A percentile compares a stretch with the other conserved stretches of the same genome.
phyloP scores from a whole-genome alignment of 2,888 invertebrate species.

The Ptychoptera albimana region DNA sequence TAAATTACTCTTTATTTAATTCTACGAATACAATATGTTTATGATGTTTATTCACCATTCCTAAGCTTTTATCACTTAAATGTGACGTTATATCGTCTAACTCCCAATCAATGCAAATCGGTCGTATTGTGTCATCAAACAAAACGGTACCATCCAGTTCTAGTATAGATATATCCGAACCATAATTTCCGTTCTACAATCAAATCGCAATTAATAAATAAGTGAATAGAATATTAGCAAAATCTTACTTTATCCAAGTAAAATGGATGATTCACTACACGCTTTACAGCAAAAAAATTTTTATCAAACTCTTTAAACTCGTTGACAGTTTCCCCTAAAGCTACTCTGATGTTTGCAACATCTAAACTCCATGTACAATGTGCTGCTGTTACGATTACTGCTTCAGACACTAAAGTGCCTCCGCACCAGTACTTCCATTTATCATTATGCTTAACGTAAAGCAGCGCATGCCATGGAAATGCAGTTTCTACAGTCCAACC shows the following conservation, averaged over 20 bases:
- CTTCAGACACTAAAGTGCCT: constrained; percentile 29
- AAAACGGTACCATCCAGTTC: constrained; percentile 23
- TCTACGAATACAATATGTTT: no score
- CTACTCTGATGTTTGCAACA: constrained; percentile 20
- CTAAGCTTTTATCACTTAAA: constrained; percentile 15
- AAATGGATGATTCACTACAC: constrained; percentile 22
- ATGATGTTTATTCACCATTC: constrained; percentile 12
- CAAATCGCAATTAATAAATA: no score
- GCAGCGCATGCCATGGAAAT: constrained; percentile 31
- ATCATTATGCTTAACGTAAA: constrained; percentile 24
- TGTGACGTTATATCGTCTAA: constrained; percentile 15
- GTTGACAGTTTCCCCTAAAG: constrained; percentile 17
- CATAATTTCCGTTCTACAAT: constrained; percentile 25
- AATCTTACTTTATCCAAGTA: constrained; percentile 25
- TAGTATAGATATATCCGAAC: constrained; percentile 32
- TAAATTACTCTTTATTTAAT: no score
- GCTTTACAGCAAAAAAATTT: constrained; percentile 18
- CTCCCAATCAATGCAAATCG: constrained; percentile 31
- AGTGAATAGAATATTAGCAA: neutral
- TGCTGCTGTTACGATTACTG: constrained; percentile 8
- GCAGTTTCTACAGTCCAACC: constrained; percentile 19
- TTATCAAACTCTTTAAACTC: constrained; percentile 16
- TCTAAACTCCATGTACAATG: constrained; percentile 23
- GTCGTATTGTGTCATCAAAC: constrained; percentile 23
- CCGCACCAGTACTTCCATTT: constrained; percentile 30